Base-by-base conservation (phyloP, 2,113 vertebrate species). In the Camelus bactrianus region DNA sequence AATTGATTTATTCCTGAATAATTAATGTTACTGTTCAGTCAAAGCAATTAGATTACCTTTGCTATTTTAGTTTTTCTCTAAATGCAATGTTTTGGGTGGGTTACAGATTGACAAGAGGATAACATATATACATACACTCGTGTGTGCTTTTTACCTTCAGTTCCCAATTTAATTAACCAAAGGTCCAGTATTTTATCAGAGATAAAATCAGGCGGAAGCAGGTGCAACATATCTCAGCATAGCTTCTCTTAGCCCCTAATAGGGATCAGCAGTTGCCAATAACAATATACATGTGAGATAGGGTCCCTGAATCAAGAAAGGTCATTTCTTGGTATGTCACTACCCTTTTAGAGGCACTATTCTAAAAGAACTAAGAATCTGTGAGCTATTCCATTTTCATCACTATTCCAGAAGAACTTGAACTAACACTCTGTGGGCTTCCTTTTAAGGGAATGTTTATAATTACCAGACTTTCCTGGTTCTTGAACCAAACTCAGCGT, bases 401-500 rank as follows among this genome's bases (percentile, higher is more conserved):
- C 91, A 96, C 77, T 93, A 94, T 96, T 98, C 60, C 91, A 94
- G 93, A 94, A 96, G 93, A 97, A 93, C 52, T 91, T 95, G 60
- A 96, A 94, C 91, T 96, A 94, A 95, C 93, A 76, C 89, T 92
- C 82, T 84, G 26, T 95, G 77, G 72, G 24, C 50, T 82, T 94
- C 95, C 95, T 97, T 97, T 96, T 97, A 97, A 95, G 96, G 97
- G 52, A 97, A 96, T 98, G 86, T 97, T 98, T 97, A 96, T 96
- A 96, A 93, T 97, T 89, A 96, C 60, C 79, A 96, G 84, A 88
- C 94, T 97, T 97, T 56, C 28, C 85, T 96, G 80, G 58, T 96
- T 91, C 42, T 97, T 97, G 84, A 95, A 95, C 79, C 91, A 93
- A 77, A 77, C 75, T 96, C 58, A 52, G 82, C 9, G 1, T 94